Evolutionary conservation across 2,113 vertebrate species (phyloP).

Genomic region (Bubalus kerabau): DNA sequence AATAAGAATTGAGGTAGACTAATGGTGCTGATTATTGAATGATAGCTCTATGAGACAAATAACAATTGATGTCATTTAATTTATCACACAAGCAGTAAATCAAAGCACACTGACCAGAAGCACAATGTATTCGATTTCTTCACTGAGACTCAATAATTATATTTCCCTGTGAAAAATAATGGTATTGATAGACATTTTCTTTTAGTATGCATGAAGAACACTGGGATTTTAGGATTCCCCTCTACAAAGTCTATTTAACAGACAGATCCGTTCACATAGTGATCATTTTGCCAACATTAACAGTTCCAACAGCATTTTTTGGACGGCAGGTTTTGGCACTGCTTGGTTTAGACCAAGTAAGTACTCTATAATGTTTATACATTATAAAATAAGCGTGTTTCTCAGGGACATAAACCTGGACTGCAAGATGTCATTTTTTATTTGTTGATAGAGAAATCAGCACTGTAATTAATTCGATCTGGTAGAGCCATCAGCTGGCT

Average conservation of each 20-base stretch:
- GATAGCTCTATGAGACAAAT: background rate
- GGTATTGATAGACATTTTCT: background rate
- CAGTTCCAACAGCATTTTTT: background rate
- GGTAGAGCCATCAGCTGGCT: background rate
- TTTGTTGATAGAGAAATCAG: constrained; percentile 30
- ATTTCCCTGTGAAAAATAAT: background rate
- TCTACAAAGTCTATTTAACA: background rate
- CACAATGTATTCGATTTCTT: background rate
- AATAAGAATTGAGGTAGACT: background rate
- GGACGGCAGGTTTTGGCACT: background rate
- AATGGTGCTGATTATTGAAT: background rate
- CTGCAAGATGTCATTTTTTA: background rate
- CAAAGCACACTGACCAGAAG: background rate
- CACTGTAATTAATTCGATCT: background rate
- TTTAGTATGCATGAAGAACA: background rate
- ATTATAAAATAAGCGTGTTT: background rate
- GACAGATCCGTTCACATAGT: background rate
- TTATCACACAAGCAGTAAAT: background rate
- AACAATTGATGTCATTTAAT: background rate
- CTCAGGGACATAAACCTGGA: background rate
- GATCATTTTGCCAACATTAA: background rate
- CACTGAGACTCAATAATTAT: background rate
- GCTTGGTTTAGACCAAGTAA: background rate
- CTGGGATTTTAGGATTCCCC: background rate
- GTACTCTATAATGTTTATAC: background rate